phyloP scores from a whole-genome alignment of 1,140 invertebrate species.

The Drepana arcuata region DNA sequence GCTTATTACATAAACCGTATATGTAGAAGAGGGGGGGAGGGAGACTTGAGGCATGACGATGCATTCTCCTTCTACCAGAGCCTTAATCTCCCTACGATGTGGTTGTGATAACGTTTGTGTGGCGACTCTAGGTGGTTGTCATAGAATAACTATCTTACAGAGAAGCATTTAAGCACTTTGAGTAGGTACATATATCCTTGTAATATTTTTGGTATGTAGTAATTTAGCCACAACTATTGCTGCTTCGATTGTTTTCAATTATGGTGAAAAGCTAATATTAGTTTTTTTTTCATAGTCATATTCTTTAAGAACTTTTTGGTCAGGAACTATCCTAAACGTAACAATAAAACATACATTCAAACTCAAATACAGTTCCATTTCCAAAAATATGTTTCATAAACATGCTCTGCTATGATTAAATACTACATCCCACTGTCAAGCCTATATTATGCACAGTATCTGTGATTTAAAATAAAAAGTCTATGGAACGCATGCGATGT shows the following conservation, averaged over 20 bases:
- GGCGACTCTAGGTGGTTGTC: slow-evolving; percentile 20
- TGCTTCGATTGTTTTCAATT: background rate
- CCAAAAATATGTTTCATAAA: no score
- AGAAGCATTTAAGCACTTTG: background rate
- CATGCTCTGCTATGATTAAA: no score
- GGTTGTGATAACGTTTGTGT: slow-evolving; percentile 52
- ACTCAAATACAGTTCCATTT: no score
- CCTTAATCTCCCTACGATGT: slow-evolving; percentile 64
- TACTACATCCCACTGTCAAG: no score
- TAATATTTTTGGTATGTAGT: background rate
- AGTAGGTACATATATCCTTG: background rate
- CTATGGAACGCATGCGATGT: no score
- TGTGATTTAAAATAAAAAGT: no score
- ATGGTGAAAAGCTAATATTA: background rate
- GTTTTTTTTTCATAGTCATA: background rate
- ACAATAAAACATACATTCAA: no score
- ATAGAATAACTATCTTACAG: background rate
- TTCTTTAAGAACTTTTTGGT: no score
- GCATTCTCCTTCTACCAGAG: slow-evolving; percentile 50
- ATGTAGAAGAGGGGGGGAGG: no score
- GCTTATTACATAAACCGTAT: no score
- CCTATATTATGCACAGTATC: no score
- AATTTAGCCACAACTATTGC: background rate
- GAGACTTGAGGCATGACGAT: slow-evolving; percentile 65
- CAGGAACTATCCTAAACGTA: no score